phyloP scores from a whole-genome alignment of 2,113 vertebrate species.

The Macaca nemestrina region DNA sequence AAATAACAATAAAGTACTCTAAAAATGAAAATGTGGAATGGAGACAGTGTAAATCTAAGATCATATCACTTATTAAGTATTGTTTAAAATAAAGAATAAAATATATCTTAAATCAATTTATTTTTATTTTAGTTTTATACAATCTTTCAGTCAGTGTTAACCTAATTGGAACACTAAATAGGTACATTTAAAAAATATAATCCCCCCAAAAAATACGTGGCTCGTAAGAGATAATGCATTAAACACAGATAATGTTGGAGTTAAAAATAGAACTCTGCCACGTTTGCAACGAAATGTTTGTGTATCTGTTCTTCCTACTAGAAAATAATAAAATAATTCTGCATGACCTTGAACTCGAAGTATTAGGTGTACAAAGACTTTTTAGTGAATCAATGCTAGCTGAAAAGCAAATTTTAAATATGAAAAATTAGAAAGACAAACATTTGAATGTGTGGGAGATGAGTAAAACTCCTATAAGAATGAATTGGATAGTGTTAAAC shows the following conservation, averaged over 20 bases:
- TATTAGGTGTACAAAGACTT: not conserved
- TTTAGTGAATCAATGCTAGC: not conserved
- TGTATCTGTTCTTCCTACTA: conserved; percentile 4
- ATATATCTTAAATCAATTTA: not conserved
- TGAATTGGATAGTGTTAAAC: conserved; percentile 47
- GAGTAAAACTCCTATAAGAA: conserved; percentile 24
- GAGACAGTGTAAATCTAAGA: not conserved
- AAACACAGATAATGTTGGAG: not conserved
- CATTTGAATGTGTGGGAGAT: conserved; percentile 20
- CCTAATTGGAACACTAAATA: not conserved
- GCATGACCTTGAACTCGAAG: not conserved
- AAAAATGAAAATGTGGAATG: not conserved
- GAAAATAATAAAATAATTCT: conserved; percentile 32
- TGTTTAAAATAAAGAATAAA: conserved; percentile 50
- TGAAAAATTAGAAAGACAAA: not conserved
- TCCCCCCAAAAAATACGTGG: not conserved
- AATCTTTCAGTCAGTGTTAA: conserved; percentile 34
- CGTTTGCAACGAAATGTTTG: not conserved
- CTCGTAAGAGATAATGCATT: conserved; percentile 1
- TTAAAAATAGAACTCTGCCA: conserved; percentile 36
- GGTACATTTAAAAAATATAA: conserved; percentile 13
- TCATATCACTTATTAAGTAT: not conserved
- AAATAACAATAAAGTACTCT: not conserved
- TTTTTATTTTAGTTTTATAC: conserved; percentile 44
- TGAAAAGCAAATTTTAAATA: conserved; percentile 28